Conservation (phyloP, 2,888 invertebrate species). For the Agrochola litura region DNA sequence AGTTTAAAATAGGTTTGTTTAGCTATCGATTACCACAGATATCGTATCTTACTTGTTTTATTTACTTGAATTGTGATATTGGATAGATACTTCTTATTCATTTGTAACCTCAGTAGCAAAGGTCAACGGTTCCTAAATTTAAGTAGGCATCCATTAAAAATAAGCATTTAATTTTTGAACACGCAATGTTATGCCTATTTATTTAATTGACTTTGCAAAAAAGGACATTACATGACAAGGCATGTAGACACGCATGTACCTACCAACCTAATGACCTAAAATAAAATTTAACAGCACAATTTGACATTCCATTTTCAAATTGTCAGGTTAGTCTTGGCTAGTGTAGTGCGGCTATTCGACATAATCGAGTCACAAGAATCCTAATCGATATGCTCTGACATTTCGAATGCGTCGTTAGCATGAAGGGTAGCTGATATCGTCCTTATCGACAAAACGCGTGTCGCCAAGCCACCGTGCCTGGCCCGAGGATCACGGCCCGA, state of each 20-base stretch:
- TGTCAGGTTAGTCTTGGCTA: not conserved
- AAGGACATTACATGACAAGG: conserved; percentile 24
- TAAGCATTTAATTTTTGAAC: conserved; percentile 33
- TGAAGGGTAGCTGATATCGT: conserved; percentile 70
- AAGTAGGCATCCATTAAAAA: conserved; percentile 27
- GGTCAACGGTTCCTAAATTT: conserved; percentile 32
- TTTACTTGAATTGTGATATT: not conserved
- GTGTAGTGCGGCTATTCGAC: conserved; percentile 9
- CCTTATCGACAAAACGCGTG: conserved; percentile 82
- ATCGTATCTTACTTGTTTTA: not conserved
- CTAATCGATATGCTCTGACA: conserved; percentile 48
- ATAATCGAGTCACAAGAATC: conserved; percentile 27
- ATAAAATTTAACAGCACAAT: not conserved
- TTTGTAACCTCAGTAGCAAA: conserved; percentile 16
- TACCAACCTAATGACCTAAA: not conserved
- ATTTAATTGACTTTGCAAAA: conserved; percentile 30
- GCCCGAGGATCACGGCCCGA: conserved; percentile 78
- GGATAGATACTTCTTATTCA: not conserved
- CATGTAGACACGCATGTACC: conserved; percentile 9
- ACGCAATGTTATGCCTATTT: conserved; percentile 44
- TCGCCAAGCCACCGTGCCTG: conserved; percentile 74
- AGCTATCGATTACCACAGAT: not conserved
- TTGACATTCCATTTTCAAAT: conserved; percentile 17
- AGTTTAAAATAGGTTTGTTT: conserved; percentile 12
- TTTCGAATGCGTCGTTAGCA: conserved; percentile 62